Evolutionary conservation across 2,888 invertebrate genomes (phyloP).

Genomic region (Thymelicus lineola): DNA sequence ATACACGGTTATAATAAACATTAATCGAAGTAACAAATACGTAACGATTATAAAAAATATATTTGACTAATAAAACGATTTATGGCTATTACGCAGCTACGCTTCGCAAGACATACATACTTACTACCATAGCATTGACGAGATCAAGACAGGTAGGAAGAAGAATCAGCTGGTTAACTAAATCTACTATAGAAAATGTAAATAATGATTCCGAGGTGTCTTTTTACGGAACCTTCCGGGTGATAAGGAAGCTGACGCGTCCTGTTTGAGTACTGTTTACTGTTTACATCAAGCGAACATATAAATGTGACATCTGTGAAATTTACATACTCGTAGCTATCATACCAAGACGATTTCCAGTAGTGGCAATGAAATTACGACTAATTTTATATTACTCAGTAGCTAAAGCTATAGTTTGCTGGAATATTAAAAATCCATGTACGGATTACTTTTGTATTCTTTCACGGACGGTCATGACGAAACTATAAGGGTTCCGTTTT

Average conservation of each 20-base stretch:
- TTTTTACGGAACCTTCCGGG: constrained; percentile 46
- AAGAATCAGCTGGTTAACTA: constrained; percentile 17
- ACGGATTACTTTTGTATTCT: no score
- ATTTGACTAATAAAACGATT: no score
- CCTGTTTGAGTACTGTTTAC: constrained; percentile 29
- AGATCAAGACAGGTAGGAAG: constrained; percentile 14
- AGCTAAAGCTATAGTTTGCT: not conserved
- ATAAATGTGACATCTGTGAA: constrained; percentile 20
- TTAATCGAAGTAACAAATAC: no score
- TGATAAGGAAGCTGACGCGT: constrained; percentile 64
- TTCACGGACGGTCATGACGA: no score
- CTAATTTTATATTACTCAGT: not conserved
- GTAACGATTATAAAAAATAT: no score
- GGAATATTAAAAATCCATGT: not conserved
- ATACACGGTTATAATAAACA: no score
- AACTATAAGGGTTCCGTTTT: no score
- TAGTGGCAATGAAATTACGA: no score
- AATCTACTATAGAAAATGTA: constrained; percentile 34
- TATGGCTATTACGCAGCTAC: no score
- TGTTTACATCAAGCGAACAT: constrained; percentile 20
- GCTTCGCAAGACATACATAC: not conserved
- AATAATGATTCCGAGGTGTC: constrained; percentile 44
- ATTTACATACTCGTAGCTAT: constrained; percentile 48
- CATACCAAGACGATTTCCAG: constrained; percentile 17
- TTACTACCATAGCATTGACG: constrained; percentile 11